Evolutionary conservation across 2,797 vertebrate species (phyloP).

Genomic region (Onychomys torridus): DNA sequence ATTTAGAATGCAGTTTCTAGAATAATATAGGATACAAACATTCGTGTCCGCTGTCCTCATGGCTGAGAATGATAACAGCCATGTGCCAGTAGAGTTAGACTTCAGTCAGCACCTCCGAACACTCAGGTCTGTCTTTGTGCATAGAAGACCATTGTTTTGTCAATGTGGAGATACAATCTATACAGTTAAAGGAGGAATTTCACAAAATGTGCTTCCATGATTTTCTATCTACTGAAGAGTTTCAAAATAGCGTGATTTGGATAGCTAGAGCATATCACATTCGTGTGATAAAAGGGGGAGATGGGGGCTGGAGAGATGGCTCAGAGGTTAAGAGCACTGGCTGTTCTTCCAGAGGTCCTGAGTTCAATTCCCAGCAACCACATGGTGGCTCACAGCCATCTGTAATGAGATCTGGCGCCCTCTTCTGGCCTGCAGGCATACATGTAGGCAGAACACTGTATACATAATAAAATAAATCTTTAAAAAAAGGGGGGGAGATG

Average conservation of each 20-base stretch:
- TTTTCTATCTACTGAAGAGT: slow-evolving; percentile 5
- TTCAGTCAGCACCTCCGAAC: background rate
- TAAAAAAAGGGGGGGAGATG: background rate
- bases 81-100: background rate
- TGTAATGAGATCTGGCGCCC: too few species aligned
- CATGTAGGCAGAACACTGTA: too few species aligned
- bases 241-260: background rate
- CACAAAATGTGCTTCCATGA: background rate
- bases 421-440: too few species aligned
- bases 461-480: too few species aligned
- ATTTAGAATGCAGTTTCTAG: slow-evolving; percentile 15
- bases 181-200: background rate
- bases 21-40: slow-evolving; percentile 38
- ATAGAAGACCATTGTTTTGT: background rate
- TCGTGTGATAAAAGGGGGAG: background rate
- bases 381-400: too few species aligned
- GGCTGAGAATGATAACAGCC: background rate
- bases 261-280: background rate
- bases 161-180: background rate
- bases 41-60: background rate
- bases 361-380: too few species aligned
- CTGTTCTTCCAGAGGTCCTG: too few species aligned
- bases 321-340: too few species aligned
- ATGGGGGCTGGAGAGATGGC: too few species aligned
- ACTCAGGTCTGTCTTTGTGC: background rate